Conservation (phyloP, 2,888 invertebrate genomes). For the Phyto melanocephala region DNA sequence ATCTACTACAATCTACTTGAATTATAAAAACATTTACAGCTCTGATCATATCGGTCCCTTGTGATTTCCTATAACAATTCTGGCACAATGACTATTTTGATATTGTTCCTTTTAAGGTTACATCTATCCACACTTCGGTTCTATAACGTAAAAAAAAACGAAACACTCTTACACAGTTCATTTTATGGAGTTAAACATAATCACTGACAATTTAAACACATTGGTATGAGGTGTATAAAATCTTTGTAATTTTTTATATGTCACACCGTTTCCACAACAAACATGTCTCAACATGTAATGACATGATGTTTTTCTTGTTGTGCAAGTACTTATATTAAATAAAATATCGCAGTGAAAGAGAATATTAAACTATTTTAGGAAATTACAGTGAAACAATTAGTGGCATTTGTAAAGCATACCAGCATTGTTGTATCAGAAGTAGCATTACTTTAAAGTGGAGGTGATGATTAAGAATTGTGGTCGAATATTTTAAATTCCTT, state of each 20-base stretch:
- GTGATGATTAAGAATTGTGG: background rate
- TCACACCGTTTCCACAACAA: conserved; percentile 6
- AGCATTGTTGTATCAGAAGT: conserved; percentile 1
- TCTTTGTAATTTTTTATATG: background rate
- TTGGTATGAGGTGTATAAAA: conserved; percentile 59
- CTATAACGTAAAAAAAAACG: background rate
- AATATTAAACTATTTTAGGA: conserved; percentile 41
- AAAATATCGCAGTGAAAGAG: background rate
- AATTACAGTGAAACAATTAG: conserved; percentile 55
- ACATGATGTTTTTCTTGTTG: conserved; percentile 56
- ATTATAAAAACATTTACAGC: background rate
- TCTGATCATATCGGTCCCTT: conserved; percentile 29
- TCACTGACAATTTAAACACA: conserved; percentile 61
- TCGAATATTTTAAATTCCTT: conserved; percentile 25
- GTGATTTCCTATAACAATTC: conserved; percentile 17
- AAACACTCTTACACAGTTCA: conserved; percentile 47
- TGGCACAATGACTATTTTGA: conserved; percentile 21
- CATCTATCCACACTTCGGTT: conserved; percentile 6
- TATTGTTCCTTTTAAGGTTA: conserved; percentile 45
- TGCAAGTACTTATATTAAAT: background rate
- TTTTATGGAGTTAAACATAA: conserved; percentile 63
- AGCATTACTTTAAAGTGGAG: background rate
- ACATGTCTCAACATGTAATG: conserved; percentile 58
- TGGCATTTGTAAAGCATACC: conserved; percentile 34
- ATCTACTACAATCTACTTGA: too few species aligned